Evolutionary conservation across 1,140 invertebrate genomes (phyloP).

Genomic region (Lasaia peninsularis): DNA sequence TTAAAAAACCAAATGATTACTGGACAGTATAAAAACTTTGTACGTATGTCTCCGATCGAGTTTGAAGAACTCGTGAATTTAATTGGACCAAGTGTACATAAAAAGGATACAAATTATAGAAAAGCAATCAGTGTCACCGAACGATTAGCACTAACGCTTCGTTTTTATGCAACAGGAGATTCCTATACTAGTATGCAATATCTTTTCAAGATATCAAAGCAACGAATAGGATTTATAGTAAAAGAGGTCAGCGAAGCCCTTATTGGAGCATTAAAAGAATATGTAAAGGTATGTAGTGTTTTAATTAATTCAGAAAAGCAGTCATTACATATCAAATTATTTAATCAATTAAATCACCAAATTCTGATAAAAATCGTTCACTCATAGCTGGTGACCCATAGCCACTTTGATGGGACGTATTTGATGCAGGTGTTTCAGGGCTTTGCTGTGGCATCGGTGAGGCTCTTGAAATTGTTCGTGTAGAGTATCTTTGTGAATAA

Average conservation of each 20-base stretch:
- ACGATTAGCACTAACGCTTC: conserved; percentile 30
- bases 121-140: conserved; percentile 30
- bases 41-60: conserved; percentile 26
- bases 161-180: conserved; percentile 33
- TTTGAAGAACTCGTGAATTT: conserved; percentile 29
- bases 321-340: conserved; percentile 21
- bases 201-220: conserved; percentile 25
- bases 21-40: conserved; percentile 29
- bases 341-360: conserved; percentile 18
- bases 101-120: conserved; percentile 27
- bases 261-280: conserved; percentile 26
- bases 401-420: conserved; percentile 20
- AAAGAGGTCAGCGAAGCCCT: conserved; percentile 29
- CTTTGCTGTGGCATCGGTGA: conserved; percentile 5
- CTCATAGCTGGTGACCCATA: conserved; percentile 12
- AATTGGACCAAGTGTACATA: conserved; percentile 24
- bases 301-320: conserved; percentile 20
- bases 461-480: conserved; percentile 21
- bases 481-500: conserved; percentile 18
- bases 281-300: conserved; percentile 23
- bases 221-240: conserved; percentile 27
- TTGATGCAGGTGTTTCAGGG: conserved; percentile 19
- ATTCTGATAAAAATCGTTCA: conserved; percentile 19
- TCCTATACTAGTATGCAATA: conserved; percentile 30
- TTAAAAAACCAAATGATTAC: conserved; percentile 19